Conservation (phyloP, 2,113 vertebrate genomes). For the Hypomesus transpacificus region DNA sequence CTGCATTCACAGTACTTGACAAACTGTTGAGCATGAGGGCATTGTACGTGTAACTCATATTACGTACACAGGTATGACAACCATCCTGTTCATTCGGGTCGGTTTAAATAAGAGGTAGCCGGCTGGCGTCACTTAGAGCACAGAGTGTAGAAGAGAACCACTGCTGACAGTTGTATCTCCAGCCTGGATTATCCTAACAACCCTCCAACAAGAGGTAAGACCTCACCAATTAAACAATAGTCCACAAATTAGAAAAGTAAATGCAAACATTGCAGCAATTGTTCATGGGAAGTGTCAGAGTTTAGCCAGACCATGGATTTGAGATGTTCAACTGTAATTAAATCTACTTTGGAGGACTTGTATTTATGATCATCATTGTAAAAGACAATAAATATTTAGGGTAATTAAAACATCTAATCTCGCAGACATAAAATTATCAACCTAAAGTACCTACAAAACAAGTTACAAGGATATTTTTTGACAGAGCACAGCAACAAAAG, state of each 20-base stretch:
- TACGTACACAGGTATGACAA: slow-evolving; percentile 81
- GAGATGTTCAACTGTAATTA: no score
- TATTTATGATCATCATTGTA: no score
- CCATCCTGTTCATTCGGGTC: slow-evolving; percentile 75
- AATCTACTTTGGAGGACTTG: no score
- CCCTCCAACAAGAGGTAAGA: slow-evolving; percentile 53
- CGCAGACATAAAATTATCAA: no score
- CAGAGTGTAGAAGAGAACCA: slow-evolving; percentile 43
- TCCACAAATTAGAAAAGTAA: not conserved
- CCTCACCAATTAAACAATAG: slow-evolving; percentile 12
- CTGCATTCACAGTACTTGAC: slow-evolving; percentile 34
- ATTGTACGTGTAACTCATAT: slow-evolving; percentile 76
- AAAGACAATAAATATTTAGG: no score
- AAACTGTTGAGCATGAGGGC: slow-evolving; percentile 71
- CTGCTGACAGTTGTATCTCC: slow-evolving; percentile 54
- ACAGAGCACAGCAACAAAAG: no score
- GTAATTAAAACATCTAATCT: no score
- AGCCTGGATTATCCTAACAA: slow-evolving; percentile 56
- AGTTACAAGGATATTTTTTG: no score
- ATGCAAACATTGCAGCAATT: no score
- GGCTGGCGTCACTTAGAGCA: slow-evolving; percentile 70
- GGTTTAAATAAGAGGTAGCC: slow-evolving; percentile 75
- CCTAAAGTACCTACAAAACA: no score
- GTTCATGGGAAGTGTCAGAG: no score
- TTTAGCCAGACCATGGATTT: no score